phyloP scores from a whole-genome alignment of 2,797 vertebrate species.

The Denticeps clupeoides region DNA sequence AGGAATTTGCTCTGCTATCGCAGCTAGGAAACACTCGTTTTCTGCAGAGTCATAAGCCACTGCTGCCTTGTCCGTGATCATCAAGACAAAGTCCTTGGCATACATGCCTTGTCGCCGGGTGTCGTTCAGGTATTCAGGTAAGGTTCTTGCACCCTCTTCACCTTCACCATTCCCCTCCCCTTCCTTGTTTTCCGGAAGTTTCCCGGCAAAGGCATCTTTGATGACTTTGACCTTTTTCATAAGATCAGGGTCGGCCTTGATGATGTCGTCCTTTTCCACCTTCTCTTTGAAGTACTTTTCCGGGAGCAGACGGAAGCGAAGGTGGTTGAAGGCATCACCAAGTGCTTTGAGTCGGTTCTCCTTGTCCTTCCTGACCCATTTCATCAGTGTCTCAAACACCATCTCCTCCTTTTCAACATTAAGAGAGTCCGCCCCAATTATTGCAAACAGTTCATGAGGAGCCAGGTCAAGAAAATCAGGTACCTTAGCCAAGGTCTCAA shows the following conservation, averaged over 20 bases:
- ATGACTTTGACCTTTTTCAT: slow-evolving; percentile 81
- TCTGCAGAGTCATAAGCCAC: slow-evolving; percentile 85
- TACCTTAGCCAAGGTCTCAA: slow-evolving; percentile 69
- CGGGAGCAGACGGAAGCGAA: slow-evolving; percentile 86
- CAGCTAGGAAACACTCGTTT: slow-evolving; percentile 88
- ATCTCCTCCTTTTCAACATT: slow-evolving; percentile 88
- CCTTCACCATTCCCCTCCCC: slow-evolving; percentile 34
- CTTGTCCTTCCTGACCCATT: slow-evolving; percentile 83
- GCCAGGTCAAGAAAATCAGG: slow-evolving; percentile 86
- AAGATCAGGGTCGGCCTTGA: slow-evolving; percentile 78
- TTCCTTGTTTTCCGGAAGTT: slow-evolving; percentile 75
- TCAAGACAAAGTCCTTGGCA: slow-evolving; percentile 76
- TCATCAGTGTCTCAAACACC: slow-evolving; percentile 87
- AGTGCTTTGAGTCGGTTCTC: slow-evolving; percentile 75
- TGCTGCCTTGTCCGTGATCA: slow-evolving; percentile 85
- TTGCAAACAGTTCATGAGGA: slow-evolving; percentile 76
- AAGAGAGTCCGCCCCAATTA: slow-evolving; percentile 80
- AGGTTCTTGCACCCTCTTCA: slow-evolving; percentile 39
- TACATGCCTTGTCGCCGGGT: slow-evolving; percentile 84
- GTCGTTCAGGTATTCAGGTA: slow-evolving; percentile 85
- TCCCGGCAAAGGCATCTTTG: slow-evolving; percentile 89
- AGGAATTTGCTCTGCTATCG: slow-evolving; percentile 83
- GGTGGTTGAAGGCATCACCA: slow-evolving; percentile 79
- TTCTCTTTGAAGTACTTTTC: slow-evolving; percentile 94
- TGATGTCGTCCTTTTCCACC: slow-evolving; percentile 85